phyloP scores from a whole-genome alignment of 2,113 vertebrate species.

The Pteronura brasiliensis region DNA sequence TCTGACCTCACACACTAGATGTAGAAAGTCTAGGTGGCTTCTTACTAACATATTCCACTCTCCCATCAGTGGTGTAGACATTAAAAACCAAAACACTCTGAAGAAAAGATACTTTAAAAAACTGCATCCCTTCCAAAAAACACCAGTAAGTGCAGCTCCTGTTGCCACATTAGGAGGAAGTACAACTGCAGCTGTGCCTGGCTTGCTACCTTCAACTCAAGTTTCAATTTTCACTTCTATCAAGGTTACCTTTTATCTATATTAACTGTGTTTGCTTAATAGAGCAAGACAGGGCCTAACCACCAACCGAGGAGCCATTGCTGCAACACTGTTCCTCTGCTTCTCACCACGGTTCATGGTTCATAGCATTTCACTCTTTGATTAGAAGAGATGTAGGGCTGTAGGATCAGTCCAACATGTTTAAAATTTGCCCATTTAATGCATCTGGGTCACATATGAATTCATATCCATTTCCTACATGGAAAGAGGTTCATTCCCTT shows the following conservation, averaged over 20 bases:
- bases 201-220: slow-evolving; percentile 75
- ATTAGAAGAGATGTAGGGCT: neutral
- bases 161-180: slow-evolving; percentile 75
- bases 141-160: slow-evolving; percentile 72
- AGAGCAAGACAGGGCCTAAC: slow-evolving; percentile 49
- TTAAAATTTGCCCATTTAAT: neutral
- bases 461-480: neutral
- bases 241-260: slow-evolving; percentile 79
- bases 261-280: slow-evolving; percentile 54
- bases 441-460: neutral
- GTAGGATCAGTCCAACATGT: neutral
- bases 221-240: slow-evolving; percentile 87
- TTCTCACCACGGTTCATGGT: slow-evolving; percentile 62
- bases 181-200: slow-evolving; percentile 79
- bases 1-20: neutral
- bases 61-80: neutral
- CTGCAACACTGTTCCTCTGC: neutral
- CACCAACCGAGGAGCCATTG: slow-evolving; percentile 25
- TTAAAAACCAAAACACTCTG: slow-evolving; percentile 59
- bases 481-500: neutral
- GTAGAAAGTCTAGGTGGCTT: neutral
- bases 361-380: slow-evolving; percentile 52
- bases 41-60: slow-evolving; percentile 9
- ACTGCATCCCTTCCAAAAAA: slow-evolving; percentile 75
- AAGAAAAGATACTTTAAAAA: slow-evolving; percentile 60